Base-by-base conservation (phyloP, 37 sponge, comb jelly and placozoan species). In the Spongilla lacustris region DNA sequence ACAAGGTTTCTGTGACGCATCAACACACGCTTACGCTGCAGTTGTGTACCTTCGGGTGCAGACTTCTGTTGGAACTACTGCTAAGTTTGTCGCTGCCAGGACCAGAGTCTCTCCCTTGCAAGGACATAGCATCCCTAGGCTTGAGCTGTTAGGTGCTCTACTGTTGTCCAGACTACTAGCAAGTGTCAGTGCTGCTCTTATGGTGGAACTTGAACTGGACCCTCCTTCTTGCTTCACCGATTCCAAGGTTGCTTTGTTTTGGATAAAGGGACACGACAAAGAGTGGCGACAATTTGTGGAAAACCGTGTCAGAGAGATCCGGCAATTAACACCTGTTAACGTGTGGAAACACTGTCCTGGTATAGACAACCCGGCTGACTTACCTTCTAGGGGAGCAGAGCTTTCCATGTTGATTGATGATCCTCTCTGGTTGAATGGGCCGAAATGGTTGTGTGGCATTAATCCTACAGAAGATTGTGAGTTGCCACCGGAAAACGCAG, bases 211-310 rank as follows among this genome's bases (percentile, higher is more conserved):
- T 21, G 11, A 14, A 9, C 71, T 81, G 26, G 24, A 23, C 19
- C 33, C 32, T 24, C 24, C 71, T 4, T 9, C 36, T n/a, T 67
- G 82, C 22, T 81, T 30, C 30, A 67, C 71, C 22, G 82, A 81
- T 31, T 81, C 82, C 21, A 67, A 67, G 11, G 74, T 49, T 34
- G 84, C 66, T 11, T 41, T 83, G n/a, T 73, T 38, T 49, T 83
- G 84, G 84, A 83, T 83, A 23, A 78, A 36, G 30, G 48, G 31
- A 24, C 68, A 68, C 4, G 71, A 81, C n/a, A 81, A 84, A 31
- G 76, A 76, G 37, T 85, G 86, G 86, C 32, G 28, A n/a, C 86
- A 75, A n/a, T 85, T 85, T 69, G 86, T 85, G 30, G 48, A 78
- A 72, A 85, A 85, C 68, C 37, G 86, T 2, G 71, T 77, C 14